Evolutionary conservation across 2,888 invertebrate genomes (phyloP), one percentile per base, ranked within the genome.

Genomic region (Tiliacea citrago): DNA sequence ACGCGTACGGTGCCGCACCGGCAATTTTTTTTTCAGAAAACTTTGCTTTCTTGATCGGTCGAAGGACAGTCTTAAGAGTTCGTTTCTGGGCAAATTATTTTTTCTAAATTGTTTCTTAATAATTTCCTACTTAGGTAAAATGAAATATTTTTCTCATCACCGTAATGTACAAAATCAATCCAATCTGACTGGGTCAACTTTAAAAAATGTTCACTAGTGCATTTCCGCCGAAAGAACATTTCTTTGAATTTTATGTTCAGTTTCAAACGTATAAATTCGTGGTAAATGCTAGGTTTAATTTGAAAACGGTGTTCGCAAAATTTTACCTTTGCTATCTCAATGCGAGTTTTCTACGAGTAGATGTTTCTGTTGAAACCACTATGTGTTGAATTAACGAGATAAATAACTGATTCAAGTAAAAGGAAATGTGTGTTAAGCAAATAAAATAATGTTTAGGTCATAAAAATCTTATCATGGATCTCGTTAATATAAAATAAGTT

Each of bases 201-300:
- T 9, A 57, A 63, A 47, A 58, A 21, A 63, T 45, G 35, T 62
- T 57, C 24, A n/a, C 18, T 45, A 16, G 21, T 51, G 13, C 24
- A 58, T 77, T 63, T 76, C 29, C 29, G n/a, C 1, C 10, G 18
- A 42, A 58, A 12, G 10, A 69, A 60, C 6, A 42, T 65, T 53
- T 71, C 47, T 66, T 65, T 66, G 60, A 71, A 77, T 66, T 66
- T 49, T 13, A 42, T 55, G 29, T 71, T 51, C 42, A 61, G 61
- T 51, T 69, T 53, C 53, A 60, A 53, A 39, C n/a, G 51, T 29
- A 39, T 18, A 24, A 63, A 63, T 49, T 77, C 29, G 18, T 29
- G 29, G 29, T 29, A 63, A 65, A 69, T 35, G n/a, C 0, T 24
- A 29, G 39, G 18, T 49, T 49, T 35, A 45, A 57, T 62, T 68